A percentile compares a stretch with the other conserved stretches of the same genome.
Evolutionary conservation across 1,140 invertebrate species (phyloP).

Genomic region (Saxidomus purpurata): DNA sequence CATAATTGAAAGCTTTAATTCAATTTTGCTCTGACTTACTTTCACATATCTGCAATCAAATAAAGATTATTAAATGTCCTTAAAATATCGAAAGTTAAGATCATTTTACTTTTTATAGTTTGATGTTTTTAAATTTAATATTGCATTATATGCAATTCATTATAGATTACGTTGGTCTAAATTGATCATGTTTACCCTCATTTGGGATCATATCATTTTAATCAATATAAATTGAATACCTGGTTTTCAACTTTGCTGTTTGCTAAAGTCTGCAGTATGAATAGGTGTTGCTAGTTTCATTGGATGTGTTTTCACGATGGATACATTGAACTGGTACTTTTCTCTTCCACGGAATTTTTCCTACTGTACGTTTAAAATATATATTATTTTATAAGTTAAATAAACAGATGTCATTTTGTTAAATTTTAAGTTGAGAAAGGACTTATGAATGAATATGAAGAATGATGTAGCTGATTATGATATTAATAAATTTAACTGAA

Average conservation of each 20-base stretch:
- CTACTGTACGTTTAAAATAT: not conserved
- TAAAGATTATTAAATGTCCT: not conserved
- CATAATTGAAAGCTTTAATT: too few relatives aligned
- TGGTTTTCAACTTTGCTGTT: constrained; percentile 11
- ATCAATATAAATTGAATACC: constrained; percentile 47
- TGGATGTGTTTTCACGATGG: constrained; percentile 2
- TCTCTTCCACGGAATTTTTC: constrained; percentile 39
- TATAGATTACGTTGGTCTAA: not conserved
- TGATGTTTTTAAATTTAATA: constrained; percentile 4
- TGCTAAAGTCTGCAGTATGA: constrained; percentile 6
- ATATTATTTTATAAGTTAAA: not conserved
- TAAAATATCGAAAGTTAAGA: not conserved
- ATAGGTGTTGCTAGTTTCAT: constrained; percentile 10
- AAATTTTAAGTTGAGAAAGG: too few relatives aligned
- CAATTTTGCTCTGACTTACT: too few relatives aligned
- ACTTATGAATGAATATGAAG: too few relatives aligned
- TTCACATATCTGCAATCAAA: constrained; percentile 2
- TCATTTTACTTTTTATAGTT: not conserved
- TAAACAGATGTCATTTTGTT: too few relatives aligned
- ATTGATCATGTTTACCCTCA: constrained; percentile 36
- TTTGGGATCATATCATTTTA: constrained; percentile 34
- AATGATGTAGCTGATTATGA: too few relatives aligned
- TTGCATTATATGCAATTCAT: constrained; percentile 14
- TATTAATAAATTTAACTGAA: too few relatives aligned
- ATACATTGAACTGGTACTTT: constrained; percentile 11